Conservation (phyloP, 2,797 vertebrate species). For the Halcyon badia region DNA sequence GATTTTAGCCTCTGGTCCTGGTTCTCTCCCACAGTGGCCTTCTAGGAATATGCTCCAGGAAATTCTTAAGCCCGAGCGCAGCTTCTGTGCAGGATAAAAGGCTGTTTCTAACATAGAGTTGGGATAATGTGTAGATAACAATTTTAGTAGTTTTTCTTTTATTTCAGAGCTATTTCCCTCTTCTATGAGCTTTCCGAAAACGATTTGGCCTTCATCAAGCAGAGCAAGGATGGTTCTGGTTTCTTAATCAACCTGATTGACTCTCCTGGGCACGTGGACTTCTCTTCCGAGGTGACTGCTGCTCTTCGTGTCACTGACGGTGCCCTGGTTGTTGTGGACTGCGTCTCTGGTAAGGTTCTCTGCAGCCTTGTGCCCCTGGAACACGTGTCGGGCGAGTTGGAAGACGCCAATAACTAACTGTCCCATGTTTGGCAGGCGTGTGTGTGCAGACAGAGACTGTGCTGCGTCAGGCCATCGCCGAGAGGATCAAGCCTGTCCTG, state of each 20-base stretch:
- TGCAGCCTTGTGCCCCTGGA: fast-evolving
- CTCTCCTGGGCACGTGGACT: conserved; percentile 95
- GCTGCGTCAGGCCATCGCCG: conserved; percentile 93
- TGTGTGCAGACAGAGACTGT: conserved; percentile 97
- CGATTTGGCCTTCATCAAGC: conserved; percentile 95
- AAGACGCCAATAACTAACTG: fast-evolving
- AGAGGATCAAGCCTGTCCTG: conserved; percentile 94
- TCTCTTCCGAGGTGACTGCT: conserved; percentile 97
- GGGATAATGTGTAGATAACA: fast-evolving
- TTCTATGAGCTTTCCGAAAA: conserved; percentile 90
- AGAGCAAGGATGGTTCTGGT: conserved; percentile 90
- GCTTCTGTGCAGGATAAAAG: not conserved
- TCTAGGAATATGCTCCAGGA: fast-evolving
- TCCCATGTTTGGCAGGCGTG: conserved; percentile 81
- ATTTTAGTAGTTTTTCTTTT: fast-evolving
- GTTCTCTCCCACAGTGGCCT: not conserved
- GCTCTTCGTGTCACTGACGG: conserved; percentile 96
- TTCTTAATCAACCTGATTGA: conserved; percentile 98
- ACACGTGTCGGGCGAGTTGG: fast-evolving
- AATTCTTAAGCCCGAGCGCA: fast-evolving
- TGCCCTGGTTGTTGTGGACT: conserved; percentile 95
- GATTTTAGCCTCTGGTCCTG: not conserved
- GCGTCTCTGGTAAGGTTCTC: conserved; percentile 90
- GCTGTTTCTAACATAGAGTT: fast-evolving
- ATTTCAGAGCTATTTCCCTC: conserved; percentile 90